phyloP scores from a whole-genome alignment of 2,888 invertebrate species.

The Pristionchus maxplancki region DNA sequence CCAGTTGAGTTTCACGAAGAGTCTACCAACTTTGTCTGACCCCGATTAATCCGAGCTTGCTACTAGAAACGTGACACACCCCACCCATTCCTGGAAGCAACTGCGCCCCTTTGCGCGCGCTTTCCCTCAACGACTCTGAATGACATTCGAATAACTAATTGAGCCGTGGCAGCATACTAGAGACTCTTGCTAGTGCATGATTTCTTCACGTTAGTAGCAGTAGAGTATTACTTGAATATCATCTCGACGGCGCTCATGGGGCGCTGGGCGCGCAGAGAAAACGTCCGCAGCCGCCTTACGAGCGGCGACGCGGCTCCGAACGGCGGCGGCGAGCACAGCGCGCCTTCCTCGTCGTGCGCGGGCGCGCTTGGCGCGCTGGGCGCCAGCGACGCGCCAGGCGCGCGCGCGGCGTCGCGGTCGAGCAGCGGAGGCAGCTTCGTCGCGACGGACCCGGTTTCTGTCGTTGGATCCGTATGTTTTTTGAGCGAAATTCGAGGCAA shows the following conservation, averaged over 20 bases:
- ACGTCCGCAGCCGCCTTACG: slow-evolving; percentile 37
- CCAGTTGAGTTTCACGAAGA: too few relatives aligned
- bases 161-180: background rate
- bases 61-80: background rate
- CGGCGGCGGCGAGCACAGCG: slow-evolving; percentile 47
- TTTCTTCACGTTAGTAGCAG: too few relatives aligned
- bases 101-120: background rate
- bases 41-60: too few relatives aligned
- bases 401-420: background rate
- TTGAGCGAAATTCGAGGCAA: background rate
- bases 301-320: slow-evolving; percentile 45
- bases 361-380: slow-evolving; percentile 8
- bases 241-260: slow-evolving; percentile 37
- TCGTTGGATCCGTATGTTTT: background rate
- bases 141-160: slow-evolving; percentile 21
- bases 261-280: background rate
- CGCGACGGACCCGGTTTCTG: background rate
- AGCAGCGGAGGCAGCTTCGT: background rate
- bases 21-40: too few relatives aligned
- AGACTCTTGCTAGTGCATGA: background rate
- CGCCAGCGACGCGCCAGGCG: background rate
- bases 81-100: background rate
- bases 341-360: slow-evolving; percentile 23
- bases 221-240: slow-evolving; percentile 42
- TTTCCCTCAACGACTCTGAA: background rate